These are phyloP conservation scores for Rhimphoctona megacephalus DNA, from an alignment of 2,888 invertebrate genomes.

Conservation along the genomic window DNA sequence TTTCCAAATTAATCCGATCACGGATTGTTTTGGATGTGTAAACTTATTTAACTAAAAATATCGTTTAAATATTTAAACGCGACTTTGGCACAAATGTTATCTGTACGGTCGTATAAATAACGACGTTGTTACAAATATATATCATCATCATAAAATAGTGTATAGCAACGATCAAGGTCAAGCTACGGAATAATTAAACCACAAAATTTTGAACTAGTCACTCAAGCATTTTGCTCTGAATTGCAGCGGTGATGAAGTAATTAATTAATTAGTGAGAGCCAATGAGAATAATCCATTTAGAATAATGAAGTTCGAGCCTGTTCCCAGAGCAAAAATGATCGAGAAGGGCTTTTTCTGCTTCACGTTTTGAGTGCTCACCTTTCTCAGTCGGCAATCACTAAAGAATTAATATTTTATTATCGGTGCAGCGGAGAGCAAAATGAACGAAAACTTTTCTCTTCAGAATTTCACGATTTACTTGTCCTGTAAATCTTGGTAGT, in stretches of 20 bases:
- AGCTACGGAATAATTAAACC: background rate
- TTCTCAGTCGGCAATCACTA: background rate
- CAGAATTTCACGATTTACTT: background rate
- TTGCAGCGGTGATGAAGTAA: background rate
- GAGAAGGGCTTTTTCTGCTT: background rate
- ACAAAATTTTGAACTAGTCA: background rate
- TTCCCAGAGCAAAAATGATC: background rate
- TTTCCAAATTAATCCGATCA: background rate
- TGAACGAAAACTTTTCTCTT: background rate
- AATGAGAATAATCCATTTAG: background rate
- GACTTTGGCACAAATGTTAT: conserved; percentile 70
- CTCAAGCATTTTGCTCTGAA: background rate
- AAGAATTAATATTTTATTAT: background rate
- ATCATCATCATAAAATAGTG: background rate
- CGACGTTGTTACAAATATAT: background rate
- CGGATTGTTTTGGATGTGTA: background rate
- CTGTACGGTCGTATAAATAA: conserved; percentile 9
- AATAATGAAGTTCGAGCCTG: too few relatives aligned
- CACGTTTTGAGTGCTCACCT: background rate
- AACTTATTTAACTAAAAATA: conserved; percentile 7
- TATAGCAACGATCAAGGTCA: background rate
- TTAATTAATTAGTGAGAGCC: background rate
- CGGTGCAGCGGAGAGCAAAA: background rate
- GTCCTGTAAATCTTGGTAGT: background rate
- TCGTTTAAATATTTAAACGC: conserved; percentile 50